Base-by-base conservation (phyloP, 2,888 invertebrate species). In the Allacma fusca region DNA sequence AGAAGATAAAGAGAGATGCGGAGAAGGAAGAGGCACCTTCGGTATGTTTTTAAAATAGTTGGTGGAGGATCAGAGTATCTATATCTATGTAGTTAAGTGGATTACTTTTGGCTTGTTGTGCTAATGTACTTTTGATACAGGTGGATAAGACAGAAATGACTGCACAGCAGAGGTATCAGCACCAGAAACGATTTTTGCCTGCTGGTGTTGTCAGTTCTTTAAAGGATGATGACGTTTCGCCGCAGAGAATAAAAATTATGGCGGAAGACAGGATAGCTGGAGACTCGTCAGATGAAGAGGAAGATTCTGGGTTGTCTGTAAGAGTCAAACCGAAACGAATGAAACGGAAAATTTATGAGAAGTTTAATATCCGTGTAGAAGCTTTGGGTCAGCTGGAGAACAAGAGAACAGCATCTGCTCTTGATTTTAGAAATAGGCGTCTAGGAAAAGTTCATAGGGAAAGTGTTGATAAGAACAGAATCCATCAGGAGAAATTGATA, bases 401-500 rank as follows among this genome's bases (percentile, higher is more conserved):
- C 50, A 73, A 79, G 19, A 67, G 83, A 73, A 80, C 80, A 21
- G 62, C 68, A 9, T 9, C 64, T 7, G 83, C 83, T 13, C 16
- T 81, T 1, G 74, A 76, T 74, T 83, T 83, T 73, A 82, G 79
- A 68, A 67, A 69, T 2, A 74, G 74, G n/a, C 65, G 82, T 65
- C 34, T 83, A 9, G 78, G 78, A 16, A 82, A 81, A 65, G 79
- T 78, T 5, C 80, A 78, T 34, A 44, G 83, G 16, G 82, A 83
- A 78, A 78, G 73, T 71, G 79, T 82, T 12, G 62, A 74, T 1
- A 78, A 64, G 26, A 76, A 78, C 13, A 44, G 73, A 57, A 72
- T 81, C 21, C 81, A 83, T 68, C 74, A 78, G 7, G 81, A 82
- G 73, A 83, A 83, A 73, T 65, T 81, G 43, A 34, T 24, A n/a